Percentiles rank a stretch among this genome's conserved stretches.
Evolutionary conservation across 1,140 invertebrate genomes (phyloP).

Genomic region (Trachymyrmex cornetzi): DNA sequence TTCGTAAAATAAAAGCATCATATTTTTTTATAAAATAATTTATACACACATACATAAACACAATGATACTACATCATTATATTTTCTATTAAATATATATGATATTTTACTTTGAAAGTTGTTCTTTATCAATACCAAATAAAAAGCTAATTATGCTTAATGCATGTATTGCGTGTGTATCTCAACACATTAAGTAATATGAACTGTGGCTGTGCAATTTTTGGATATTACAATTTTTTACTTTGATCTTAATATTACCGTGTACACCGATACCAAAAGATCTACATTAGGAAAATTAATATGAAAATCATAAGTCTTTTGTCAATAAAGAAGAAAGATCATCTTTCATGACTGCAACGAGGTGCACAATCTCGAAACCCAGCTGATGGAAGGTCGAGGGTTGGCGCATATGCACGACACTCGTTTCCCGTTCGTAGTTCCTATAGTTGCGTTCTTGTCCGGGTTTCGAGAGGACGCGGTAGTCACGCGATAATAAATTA

Average conservation of each 20-base stretch:
- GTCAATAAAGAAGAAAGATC: background rate
- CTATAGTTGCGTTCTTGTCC: slow-evolving; percentile 85
- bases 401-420: slow-evolving; percentile 68
- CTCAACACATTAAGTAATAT: background rate
- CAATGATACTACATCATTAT: background rate
- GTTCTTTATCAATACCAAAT: background rate
- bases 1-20: background rate
- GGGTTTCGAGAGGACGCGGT: slow-evolving; percentile 84
- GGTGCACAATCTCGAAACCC: slow-evolving; percentile 5
- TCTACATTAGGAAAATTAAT: background rate
- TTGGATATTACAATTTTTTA: background rate
- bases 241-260: background rate
- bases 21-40: background rate
- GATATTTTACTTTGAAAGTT: background rate
- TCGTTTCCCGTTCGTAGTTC: slow-evolving; percentile 80
- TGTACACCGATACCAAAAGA: background rate
- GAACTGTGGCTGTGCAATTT: background rate
- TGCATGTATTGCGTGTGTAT: background rate
- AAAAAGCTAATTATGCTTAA: background rate
- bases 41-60: background rate
- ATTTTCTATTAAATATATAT: slow-evolving; percentile 4
- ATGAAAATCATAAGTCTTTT: background rate
- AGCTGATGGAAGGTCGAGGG: slow-evolving; percentile 56
- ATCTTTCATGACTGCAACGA: slow-evolving; percentile 1
- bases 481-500: slow-evolving; percentile 86